phyloP scores from a whole-genome alignment of 2,888 invertebrate genomes.

The Steromphala cineraria region DNA sequence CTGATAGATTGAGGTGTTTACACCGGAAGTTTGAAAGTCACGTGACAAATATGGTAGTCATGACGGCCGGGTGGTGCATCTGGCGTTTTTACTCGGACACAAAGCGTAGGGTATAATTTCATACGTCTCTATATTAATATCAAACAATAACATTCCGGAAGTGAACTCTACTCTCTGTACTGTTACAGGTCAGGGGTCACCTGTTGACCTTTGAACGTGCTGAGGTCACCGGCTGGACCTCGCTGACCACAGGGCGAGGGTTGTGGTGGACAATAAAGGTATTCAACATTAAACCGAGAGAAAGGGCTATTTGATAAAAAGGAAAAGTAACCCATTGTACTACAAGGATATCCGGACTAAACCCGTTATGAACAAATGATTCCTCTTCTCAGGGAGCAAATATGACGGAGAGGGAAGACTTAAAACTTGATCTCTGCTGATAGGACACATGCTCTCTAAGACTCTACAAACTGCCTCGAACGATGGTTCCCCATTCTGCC shows the following conservation, averaged over 20 bases:
- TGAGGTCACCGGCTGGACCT: neutral
- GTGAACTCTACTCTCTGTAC: neutral
- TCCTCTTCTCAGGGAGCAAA: neutral
- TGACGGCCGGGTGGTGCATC: no score
- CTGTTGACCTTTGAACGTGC: neutral
- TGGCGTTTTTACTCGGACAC: no score
- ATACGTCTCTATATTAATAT: no score
- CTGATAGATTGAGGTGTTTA: no score
- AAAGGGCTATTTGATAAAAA: neutral
- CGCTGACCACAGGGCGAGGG: neutral
- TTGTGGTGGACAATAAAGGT: slow-evolving; percentile 7
- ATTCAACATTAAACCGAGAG: neutral
- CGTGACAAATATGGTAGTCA: no score
- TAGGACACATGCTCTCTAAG: no score
- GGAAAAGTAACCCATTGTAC: neutral
- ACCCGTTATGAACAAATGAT: slow-evolving; percentile 8
- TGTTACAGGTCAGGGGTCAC: neutral
- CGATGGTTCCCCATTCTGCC: no score
- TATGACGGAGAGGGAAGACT: neutral
- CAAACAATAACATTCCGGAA: no score
- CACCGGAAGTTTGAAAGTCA: no score
- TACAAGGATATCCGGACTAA: slow-evolving; percentile 14
- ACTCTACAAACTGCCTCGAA: no score
- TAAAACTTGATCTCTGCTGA: neutral
- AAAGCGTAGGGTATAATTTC: no score